Conservation (phyloP, 1,140 invertebrate species). For the Drosophila arawakana region DNA sequence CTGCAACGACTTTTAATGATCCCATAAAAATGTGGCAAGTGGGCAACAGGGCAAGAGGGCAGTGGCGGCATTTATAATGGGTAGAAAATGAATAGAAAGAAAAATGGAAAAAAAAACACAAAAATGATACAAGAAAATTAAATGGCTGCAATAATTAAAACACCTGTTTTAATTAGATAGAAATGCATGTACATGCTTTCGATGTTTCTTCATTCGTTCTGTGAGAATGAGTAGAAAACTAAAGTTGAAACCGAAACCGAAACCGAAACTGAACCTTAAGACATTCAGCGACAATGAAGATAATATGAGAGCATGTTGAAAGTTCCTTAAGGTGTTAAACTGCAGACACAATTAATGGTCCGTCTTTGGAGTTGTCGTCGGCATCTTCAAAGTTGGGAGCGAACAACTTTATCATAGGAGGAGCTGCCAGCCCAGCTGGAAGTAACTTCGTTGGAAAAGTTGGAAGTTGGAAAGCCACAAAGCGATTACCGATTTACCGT, state of each 20-base stretch:
- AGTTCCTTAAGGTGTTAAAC: conserved; percentile 63
- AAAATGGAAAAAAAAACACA: conserved; percentile 15
- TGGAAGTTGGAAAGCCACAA: conserved; percentile 2
- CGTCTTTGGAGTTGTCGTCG: conserved; percentile 27
- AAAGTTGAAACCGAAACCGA: conserved; percentile 10
- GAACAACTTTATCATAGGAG: conserved; percentile 64
- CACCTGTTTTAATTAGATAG: conserved; percentile 81
- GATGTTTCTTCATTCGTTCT: conserved; percentile 1
- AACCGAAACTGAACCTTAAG: neutral
- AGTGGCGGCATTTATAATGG: conserved; percentile 55
- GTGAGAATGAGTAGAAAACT: conserved; percentile 46
- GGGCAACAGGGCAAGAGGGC: conserved; percentile 24
- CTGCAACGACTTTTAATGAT: conserved; percentile 77
- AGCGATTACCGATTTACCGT: conserved; percentile 46
- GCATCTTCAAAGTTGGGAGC: conserved; percentile 65
- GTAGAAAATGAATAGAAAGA: conserved; percentile 11
- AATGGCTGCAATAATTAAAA: conserved; percentile 81
- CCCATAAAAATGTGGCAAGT: conserved; percentile 78
- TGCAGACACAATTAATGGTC: conserved; percentile 68
- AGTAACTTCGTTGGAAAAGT: conserved; percentile 55
- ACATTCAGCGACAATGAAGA: conserved; percentile 17
- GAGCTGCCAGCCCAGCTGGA: conserved; percentile 51
- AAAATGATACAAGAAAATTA: conserved; percentile 53
- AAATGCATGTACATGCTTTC: conserved; percentile 56
- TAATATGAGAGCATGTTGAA: conserved; percentile 53